Base-by-base conservation (phyloP, 2,888 invertebrate species). In the Rhogogaster chlorosoma region DNA sequence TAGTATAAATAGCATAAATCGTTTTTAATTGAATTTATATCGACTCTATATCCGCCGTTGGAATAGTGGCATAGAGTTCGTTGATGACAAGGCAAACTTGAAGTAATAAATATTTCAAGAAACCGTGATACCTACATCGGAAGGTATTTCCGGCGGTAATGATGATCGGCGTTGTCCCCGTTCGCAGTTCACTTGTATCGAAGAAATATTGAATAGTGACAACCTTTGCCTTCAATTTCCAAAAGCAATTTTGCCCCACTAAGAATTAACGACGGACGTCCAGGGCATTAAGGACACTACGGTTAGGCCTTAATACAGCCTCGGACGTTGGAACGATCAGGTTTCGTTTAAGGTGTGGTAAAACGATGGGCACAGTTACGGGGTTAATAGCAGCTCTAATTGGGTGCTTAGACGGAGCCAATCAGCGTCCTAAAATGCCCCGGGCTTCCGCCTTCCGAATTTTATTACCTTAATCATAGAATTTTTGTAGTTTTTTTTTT, bases 281-380 rank as follows among this genome's bases (percentile, higher is more conserved):
- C 57, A 61, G 36, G 80, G 80, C 61, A 61, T 80, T 61, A 80
- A 61, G 57, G 61, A 61, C 61, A 61, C 80, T 57, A 57, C 38
- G 49, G 80, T 57, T 80, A 80, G 80, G 80, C 80, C 80, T 80
- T 57, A 80, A 80, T 38, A 57, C 80, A 80, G 80, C 61, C 61
- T 80, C 22, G 80, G 80, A 80, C 80, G 80, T 80, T 57, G 38
- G 80, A 32, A 80, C 82, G 82, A 84, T 85, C 84, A 75, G 84
- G 85, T 84, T 78, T 85, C 85, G 85, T 85, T 85, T 85, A 85
- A 85, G 78, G 85, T 80, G 84, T 70, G 71, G 78, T 85, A 84
- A 85, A 85, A 85, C 84, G 70, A 64, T 83, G 75, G 85, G 71
- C 83, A 80, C 80, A 80, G 80, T 82, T 82, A 78, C 84, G 77